These are phyloP conservation scores for Zeuzera pyrina DNA, from an alignment of 2,888 invertebrate genomes.

Conservation along the genomic window DNA sequence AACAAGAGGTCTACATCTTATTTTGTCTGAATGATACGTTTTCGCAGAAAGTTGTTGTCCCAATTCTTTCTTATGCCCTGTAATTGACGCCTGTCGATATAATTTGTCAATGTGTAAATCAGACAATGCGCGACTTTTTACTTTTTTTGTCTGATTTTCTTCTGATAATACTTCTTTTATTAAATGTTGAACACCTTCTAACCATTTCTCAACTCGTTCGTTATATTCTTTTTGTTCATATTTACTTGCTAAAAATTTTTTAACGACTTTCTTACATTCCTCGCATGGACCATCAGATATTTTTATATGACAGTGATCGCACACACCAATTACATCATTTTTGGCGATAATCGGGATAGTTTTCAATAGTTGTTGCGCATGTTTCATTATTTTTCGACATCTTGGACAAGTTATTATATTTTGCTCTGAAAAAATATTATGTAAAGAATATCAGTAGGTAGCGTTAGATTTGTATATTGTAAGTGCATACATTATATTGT, in stretches of 20 bases:
- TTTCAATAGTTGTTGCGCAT: slow-evolving; percentile 28
- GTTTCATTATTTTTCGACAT: slow-evolving; percentile 34
- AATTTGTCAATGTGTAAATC: too few species aligned
- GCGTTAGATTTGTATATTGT: too few species aligned
- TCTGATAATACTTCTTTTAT: too few species aligned
- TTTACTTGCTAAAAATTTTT: slow-evolving; percentile 29
- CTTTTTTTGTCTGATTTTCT: too few species aligned
- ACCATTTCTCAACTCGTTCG: slow-evolving; percentile 21
- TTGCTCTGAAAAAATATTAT: slow-evolving; percentile 27
- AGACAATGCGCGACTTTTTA: too few species aligned
- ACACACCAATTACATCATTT: slow-evolving; percentile 33
- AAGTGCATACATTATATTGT: too few species aligned
- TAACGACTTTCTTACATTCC: slow-evolving; percentile 32
- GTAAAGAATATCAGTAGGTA: slow-evolving; percentile 1
- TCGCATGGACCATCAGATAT: slow-evolving; percentile 24
- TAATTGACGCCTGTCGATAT: too few species aligned
- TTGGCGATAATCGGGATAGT: slow-evolving; percentile 24
- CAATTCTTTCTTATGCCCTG: too few species aligned
- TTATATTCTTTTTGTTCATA: slow-evolving; percentile 23
- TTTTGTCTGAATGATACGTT: too few species aligned
- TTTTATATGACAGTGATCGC: slow-evolving; percentile 36
- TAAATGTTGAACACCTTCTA: slow-evolving; percentile 21
- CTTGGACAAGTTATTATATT: slow-evolving; percentile 33
- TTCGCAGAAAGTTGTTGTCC: too few species aligned
- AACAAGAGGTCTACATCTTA: too few species aligned